Evolutionary conservation across 1,140 invertebrate genomes (phyloP), one percentile per base, ranked within the genome.

Genomic region (Zaprionus taronus): DNA sequence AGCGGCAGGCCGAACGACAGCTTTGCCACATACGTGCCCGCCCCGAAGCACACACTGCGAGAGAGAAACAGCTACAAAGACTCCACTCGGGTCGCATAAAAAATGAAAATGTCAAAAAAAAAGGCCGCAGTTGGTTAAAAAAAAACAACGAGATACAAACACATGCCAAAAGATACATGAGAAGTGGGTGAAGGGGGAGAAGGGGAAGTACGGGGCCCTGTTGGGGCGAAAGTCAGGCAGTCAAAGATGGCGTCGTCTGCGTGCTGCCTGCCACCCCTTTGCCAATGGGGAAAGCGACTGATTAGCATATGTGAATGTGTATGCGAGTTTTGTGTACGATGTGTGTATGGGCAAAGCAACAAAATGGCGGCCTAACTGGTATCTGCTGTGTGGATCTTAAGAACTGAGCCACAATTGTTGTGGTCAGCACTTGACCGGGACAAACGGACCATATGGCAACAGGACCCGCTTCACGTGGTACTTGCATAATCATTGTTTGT

Each of bases 81-180:
- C 49, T 68, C 65, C 65, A 61, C 51, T 60, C 44, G 58, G 12
- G 55, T 47, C 36, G 64, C 75, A 80, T 78, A 80, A 80, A 80
- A 80, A 80, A 80, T 78, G 70, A 80, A 80, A 80, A 80, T 80
- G 78, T 80, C 75, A 74, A 72, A 72, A 65, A 72, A n/a, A 73
- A 74, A 76, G 68, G 60, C 77, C 77, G 64, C 78, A 80, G 69
- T 77, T 71, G 74, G 78, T 77, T 80, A 77, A 80, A 80, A 80
- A 80, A 79, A 71, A n/a, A 65, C 14, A 73, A 56, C 14, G 67
- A 67, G 74, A 72, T 62, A 73, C 63, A 69, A 49, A 28, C 34
- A 62, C 58, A 74, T 28, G 47, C 41, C 15, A 67, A 72, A 76
- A 76, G 68, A 71, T 64, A 72, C 62, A 72, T 28, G 36, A 26